phyloP scores from a whole-genome alignment of 1,140 invertebrate genomes.

The Propsilocerus akamusi region DNA sequence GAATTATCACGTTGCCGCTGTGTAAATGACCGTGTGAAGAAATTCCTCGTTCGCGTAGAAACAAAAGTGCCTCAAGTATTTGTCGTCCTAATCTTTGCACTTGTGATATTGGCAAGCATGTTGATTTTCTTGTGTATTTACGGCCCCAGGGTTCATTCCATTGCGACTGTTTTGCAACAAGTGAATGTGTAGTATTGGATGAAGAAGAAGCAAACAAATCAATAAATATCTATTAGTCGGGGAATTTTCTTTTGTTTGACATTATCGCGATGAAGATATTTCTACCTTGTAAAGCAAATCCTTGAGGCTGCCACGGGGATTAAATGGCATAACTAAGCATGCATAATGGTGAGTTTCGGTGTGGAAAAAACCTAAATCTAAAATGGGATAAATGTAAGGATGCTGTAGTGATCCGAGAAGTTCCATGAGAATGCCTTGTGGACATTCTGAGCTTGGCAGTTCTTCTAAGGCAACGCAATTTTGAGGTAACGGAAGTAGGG shows the following conservation, averaged over 20 bases:
- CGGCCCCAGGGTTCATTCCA: conserved; percentile 52
- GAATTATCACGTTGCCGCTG: conserved; percentile 76
- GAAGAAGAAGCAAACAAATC: not conserved
- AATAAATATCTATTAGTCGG: conserved; percentile 3
- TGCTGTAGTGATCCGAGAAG: conserved; percentile 72
- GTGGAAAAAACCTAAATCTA: conserved; percentile 54
- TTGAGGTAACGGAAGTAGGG: conserved; percentile 44
- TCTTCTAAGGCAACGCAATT: conserved; percentile 30
- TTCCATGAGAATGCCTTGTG: conserved; percentile 44
- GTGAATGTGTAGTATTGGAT: not conserved
- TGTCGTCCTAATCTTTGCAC: conserved; percentile 73
- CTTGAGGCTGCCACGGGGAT: conserved; percentile 64
- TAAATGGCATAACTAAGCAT: conserved; percentile 61
- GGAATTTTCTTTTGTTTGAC: too few relatives aligned
- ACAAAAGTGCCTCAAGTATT: conserved; percentile 70
- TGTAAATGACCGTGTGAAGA: conserved; percentile 72
- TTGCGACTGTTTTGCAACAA: conserved; percentile 13
- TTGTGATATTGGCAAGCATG: conserved; percentile 51
- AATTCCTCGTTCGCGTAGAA: conserved; percentile 72
- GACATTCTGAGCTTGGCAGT: conserved; percentile 27
- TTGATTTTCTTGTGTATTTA: conserved; percentile 44
- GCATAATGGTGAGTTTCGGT: conserved; percentile 34
- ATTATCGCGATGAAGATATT: conserved; percentile 5
- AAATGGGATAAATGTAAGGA: conserved; percentile 76
- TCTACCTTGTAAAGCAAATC: conserved; percentile 73